Percentiles rank a stretch among this genome's conserved stretches.
These are phyloP conservation scores for Eristalis arbustorum DNA, from an alignment of 2,888 invertebrate genomes.

Conservation along the genomic window DNA sequence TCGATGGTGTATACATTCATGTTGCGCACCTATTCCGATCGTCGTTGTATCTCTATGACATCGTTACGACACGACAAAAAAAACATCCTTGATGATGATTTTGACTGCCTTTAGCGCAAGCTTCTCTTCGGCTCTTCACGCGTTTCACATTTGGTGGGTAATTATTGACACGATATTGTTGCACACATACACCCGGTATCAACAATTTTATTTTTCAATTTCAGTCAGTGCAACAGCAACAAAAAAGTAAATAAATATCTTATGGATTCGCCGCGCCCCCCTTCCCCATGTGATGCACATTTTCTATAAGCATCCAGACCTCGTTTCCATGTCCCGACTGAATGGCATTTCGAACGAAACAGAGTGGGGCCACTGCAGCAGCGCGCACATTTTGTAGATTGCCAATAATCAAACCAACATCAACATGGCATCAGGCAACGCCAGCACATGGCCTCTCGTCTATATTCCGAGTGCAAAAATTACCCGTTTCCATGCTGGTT, in stretches of 20 bases:
- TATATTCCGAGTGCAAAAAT: conserved; percentile 30
- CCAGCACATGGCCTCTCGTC: conserved; percentile 28
- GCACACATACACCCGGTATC: conserved; percentile 9
- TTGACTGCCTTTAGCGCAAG: conserved; percentile 11
- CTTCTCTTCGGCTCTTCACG: not conserved
- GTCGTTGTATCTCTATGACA: conserved; percentile 21
- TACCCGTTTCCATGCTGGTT: conserved; percentile 17
- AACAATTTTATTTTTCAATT: conserved; percentile 27
- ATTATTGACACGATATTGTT: conserved; percentile 54
- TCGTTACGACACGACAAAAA: conserved; percentile 43
- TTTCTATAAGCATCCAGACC: conserved; percentile 39
- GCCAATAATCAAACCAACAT: conserved; percentile 69
- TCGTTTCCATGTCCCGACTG: conserved; percentile 18
- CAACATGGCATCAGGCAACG: conserved; percentile 30
- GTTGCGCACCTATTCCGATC: conserved; percentile 46
- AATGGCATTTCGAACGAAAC: conserved; percentile 32
- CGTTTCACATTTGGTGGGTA: conserved; percentile 60
- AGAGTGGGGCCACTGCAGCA: conserved; percentile 5
- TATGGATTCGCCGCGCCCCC: not conserved
- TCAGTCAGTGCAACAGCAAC: not conserved
- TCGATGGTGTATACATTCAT: conserved; percentile 21
- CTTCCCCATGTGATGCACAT: conserved; percentile 9
- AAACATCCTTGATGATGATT: conserved; percentile 25
- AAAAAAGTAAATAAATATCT: conserved; percentile 18
- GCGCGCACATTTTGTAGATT: conserved; percentile 59